phyloP scores from a whole-genome alignment of 2,888 invertebrate genomes.

The Drosophila infuscata region DNA sequence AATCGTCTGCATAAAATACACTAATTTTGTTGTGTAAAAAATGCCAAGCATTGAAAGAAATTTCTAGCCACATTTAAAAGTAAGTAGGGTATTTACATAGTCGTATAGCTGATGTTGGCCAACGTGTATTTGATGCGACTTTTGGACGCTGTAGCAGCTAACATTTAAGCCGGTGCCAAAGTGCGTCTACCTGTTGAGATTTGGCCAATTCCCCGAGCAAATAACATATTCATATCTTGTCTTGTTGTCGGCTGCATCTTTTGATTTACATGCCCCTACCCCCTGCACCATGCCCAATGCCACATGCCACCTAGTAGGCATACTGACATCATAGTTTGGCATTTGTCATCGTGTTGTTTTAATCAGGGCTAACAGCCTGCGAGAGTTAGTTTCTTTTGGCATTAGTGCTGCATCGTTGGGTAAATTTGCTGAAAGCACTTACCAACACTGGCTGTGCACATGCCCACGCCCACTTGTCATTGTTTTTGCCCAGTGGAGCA shows the following conservation, averaged over 20 bases:
- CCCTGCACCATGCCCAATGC: background rate
- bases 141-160: constrained; percentile 11
- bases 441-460: constrained; percentile 61
- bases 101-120: background rate
- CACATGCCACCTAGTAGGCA: background rate
- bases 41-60: background rate
- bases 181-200: constrained; percentile 84
- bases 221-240: constrained; percentile 83
- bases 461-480: constrained; percentile 51
- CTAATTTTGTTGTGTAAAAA: background rate
- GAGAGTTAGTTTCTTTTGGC: constrained; percentile 32
- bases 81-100: constrained; percentile 23
- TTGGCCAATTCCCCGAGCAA: constrained; percentile 82
- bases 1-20: too few species aligned
- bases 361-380: constrained; percentile 71
- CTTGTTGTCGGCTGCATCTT: constrained; percentile 38
- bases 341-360: constrained; percentile 52
- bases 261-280: constrained; percentile 45
- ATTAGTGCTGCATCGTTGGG: constrained; percentile 60
- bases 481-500: constrained; percentile 68
- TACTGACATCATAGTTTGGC: constrained; percentile 30
- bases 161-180: constrained; percentile 57
- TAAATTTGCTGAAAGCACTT: constrained; percentile 62
- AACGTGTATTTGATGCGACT: constrained; percentile 13
- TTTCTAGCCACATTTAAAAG: background rate